Percentiles rank a stretch among this genome's conserved stretches.
Conservation (phyloP, 2,888 invertebrate genomes). For the Eustalomyia histrio region DNA sequence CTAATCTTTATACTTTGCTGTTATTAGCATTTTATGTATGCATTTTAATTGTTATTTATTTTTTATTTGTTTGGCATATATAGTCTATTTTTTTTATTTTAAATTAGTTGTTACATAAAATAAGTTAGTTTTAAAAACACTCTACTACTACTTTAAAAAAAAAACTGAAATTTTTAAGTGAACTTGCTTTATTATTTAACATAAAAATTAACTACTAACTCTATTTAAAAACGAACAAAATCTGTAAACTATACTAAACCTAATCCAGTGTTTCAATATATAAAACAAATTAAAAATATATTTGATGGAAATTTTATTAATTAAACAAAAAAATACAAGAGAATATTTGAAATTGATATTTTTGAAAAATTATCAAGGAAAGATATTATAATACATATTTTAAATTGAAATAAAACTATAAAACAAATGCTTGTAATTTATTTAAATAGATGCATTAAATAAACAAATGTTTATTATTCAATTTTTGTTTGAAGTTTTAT, state of each 20-base stretch:
- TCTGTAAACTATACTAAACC: conserved; percentile 10
- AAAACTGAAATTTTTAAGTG: not conserved
- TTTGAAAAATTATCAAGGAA: not conserved
- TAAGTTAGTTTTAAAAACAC: conserved; percentile 14
- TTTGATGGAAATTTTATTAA: conserved; percentile 13
- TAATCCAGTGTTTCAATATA: conserved; percentile 19
- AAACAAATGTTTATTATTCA: conserved; percentile 13
- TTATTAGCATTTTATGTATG: conserved; percentile 1
- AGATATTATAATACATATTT: not conserved
- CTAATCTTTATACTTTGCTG: not conserved
- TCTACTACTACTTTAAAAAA: conserved; percentile 5
- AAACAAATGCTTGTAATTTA: conserved; percentile 52
- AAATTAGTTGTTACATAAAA: conserved; percentile 21
- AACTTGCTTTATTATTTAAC: conserved; percentile 13
- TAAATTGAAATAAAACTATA: conserved; percentile 1
- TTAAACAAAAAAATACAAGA: not conserved
- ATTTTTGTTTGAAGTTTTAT: not conserved
- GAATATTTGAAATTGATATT: conserved; percentile 2
- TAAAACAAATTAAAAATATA: not conserved
- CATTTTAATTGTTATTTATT: conserved; percentile 28
- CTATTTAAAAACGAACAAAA: not conserved
- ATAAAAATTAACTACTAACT: not conserved
- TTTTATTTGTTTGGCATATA: not conserved
- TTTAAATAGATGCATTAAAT: conserved; percentile 34
- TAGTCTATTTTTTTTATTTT: conserved; percentile 33